Conservation (phyloP, 2,888 invertebrate species). For the Sabellastarte sp. region DNA sequence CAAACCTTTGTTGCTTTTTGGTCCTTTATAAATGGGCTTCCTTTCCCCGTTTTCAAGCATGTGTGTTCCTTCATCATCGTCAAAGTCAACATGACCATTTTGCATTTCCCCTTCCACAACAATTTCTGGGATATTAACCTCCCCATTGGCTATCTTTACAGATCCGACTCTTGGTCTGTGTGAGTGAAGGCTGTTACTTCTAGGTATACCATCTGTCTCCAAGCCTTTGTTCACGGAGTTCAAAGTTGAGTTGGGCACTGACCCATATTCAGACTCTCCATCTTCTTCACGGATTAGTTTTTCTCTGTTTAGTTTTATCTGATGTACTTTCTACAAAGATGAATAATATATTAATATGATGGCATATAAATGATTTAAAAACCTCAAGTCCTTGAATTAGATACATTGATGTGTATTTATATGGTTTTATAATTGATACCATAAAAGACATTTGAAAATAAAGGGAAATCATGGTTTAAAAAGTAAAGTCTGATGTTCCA, state of each 20-base stretch:
- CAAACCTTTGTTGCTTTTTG: not conserved
- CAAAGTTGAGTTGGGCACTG: slow-evolving; percentile 35
- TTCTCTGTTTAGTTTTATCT: slow-evolving; percentile 49
- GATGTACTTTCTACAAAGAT: slow-evolving; percentile 39
- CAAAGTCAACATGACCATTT: not conserved
- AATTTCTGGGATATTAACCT: not conserved
- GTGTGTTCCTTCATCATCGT: not conserved
- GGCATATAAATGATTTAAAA: not conserved
- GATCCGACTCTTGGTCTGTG: not conserved
- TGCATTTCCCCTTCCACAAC: too few species aligned
- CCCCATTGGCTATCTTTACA: not conserved
- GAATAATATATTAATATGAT: not conserved
- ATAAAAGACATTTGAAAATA: too few species aligned
- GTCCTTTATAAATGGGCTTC: not conserved
- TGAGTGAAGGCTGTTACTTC: not conserved
- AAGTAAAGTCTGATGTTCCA: too few species aligned
- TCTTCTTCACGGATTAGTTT: slow-evolving; percentile 45
- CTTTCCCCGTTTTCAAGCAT: not conserved
- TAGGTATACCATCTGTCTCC: not conserved
- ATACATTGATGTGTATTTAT: too few species aligned
- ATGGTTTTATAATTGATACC: too few species aligned
- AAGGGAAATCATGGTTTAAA: too few species aligned
- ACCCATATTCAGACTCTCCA: slow-evolving; percentile 45
- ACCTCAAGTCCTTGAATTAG: too few species aligned
- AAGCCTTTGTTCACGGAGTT: slow-evolving; percentile 15